Evolutionary conservation across 2,113 vertebrate species (phyloP).

Genomic region (Regulus satrapa): DNA sequence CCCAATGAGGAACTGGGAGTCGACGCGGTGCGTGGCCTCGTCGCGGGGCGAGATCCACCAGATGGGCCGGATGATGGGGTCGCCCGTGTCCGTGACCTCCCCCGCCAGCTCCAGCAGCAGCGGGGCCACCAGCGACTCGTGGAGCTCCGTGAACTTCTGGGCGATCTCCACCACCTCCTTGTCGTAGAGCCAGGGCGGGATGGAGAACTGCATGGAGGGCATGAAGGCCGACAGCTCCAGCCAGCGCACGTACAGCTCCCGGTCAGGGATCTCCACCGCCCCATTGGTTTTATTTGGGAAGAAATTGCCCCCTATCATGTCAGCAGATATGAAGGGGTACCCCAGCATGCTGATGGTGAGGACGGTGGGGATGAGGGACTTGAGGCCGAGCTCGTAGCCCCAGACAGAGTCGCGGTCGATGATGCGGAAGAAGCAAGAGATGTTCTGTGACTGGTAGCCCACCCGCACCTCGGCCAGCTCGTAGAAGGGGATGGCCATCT

Average conservation of each 20-base stretch:
- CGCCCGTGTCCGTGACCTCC: constrained; percentile 86
- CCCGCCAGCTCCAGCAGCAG: constrained; percentile 89
- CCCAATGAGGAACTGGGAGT: constrained; percentile 96
- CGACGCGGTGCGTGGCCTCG: constrained; percentile 85
- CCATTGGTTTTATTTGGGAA: accelerated
- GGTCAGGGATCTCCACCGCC: constrained; percentile 45
- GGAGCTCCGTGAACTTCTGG: constrained; percentile 85
- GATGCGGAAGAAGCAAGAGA: constrained; percentile 2
- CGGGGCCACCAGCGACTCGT: constrained; percentile 88
- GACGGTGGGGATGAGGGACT: constrained; percentile 45
- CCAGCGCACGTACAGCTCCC: constrained; percentile 96
- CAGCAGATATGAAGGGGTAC: constrained; percentile 67
- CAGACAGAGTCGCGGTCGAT: not conserved
- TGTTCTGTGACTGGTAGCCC: not conserved
- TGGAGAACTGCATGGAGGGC: constrained; percentile 97
- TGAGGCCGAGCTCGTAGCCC: not conserved
- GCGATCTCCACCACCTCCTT: constrained; percentile 91
- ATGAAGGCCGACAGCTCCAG: constrained; percentile 94
- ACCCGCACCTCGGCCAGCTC: not conserved
- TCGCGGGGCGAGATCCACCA: constrained; percentile 96
- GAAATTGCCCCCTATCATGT: not conserved
- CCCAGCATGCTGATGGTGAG: constrained; percentile 94
- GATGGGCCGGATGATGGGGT: constrained; percentile 94
- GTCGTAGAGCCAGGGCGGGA: constrained; percentile 92
- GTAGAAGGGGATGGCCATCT: not conserved